Evolutionary conservation across 2,888 invertebrate species (phyloP).

Genomic region (Troides oblongomaculatus): DNA sequence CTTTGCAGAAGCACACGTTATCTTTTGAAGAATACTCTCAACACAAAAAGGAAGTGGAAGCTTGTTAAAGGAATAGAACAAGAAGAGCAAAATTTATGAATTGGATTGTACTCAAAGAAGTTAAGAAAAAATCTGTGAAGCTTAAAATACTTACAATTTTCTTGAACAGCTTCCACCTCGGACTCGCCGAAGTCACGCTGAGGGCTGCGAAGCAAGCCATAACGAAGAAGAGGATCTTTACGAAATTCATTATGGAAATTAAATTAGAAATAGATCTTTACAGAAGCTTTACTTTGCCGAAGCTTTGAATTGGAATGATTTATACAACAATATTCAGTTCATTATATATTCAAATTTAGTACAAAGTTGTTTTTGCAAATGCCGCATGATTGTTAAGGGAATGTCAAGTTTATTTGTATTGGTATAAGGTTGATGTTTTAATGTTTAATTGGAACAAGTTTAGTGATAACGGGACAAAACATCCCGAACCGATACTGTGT

Average conservation of each 20-base stretch:
- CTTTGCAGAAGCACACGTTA: no score
- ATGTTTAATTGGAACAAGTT: neutral
- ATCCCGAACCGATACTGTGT: conserved; percentile 3
- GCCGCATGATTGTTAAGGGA: neutral
- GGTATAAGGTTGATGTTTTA: conserved; percentile 5
- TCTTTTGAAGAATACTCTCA: no score
- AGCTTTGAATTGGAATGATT: conserved; percentile 16
- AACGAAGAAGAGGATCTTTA: conserved; percentile 39
- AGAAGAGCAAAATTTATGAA: no score
- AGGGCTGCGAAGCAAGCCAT: conserved; percentile 38
- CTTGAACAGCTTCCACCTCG: conserved; percentile 43
- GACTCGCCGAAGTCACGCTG: conserved; percentile 36
- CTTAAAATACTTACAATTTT: conserved; percentile 40
- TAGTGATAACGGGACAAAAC: conserved; percentile 16
- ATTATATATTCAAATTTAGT: conserved; percentile 11
- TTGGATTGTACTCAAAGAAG: no score
- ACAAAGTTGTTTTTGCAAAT: conserved; percentile 28
- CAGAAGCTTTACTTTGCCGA: neutral
- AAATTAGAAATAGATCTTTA: neutral
- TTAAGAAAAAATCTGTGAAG: no score
- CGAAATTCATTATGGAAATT: conserved; percentile 45
- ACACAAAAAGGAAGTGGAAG: no score
- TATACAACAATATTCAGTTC: neutral
- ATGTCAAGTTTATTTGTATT: neutral
- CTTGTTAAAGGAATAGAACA: no score